Percentiles rank a stretch among this genome's conserved stretches.
Conservation (phyloP, 2,888 invertebrate species). For the Charanyca ferruginea region DNA sequence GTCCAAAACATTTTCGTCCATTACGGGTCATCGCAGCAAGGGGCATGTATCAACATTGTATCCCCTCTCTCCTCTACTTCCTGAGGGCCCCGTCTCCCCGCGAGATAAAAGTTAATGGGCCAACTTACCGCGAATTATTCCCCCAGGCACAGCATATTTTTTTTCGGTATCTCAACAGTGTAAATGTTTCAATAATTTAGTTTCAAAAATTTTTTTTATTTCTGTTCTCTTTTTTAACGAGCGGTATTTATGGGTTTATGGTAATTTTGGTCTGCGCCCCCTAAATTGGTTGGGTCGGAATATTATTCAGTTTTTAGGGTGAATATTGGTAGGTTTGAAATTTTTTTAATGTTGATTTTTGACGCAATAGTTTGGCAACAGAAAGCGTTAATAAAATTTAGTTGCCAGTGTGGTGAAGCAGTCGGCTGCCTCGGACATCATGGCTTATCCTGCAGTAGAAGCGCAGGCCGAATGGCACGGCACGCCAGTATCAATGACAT, state of each 20-base stretch:
- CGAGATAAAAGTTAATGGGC: slow-evolving; percentile 88
- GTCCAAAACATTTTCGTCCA: slow-evolving; percentile 57
- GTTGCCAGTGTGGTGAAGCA: too few relatives aligned
- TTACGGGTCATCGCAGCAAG: slow-evolving; percentile 64
- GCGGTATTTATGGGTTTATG: slow-evolving; percentile 69
- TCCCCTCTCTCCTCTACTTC: slow-evolving; percentile 59
- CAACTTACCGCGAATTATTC: slow-evolving; percentile 87
- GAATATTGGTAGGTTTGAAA: slow-evolving; percentile 23
- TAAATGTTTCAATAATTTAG: slow-evolving; percentile 76
- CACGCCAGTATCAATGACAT: too few relatives aligned
- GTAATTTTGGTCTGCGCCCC: slow-evolving; percentile 59
- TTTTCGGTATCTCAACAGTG: slow-evolving; percentile 69
- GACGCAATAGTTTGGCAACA: neutral
- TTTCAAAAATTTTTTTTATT: too few relatives aligned
- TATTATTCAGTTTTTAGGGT: slow-evolving; percentile 19
- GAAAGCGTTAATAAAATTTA: too few relatives aligned
- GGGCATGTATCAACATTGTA: slow-evolving; percentile 66
- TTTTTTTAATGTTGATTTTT: neutral
- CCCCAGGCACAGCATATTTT: slow-evolving; percentile 73
- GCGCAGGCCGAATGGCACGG: too few relatives aligned
- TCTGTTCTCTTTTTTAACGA: slow-evolving; percentile 66
- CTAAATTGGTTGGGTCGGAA: slow-evolving; percentile 30
- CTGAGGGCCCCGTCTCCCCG: slow-evolving; percentile 63
- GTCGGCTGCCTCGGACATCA: too few relatives aligned
- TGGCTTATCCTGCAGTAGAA: too few relatives aligned